A percentile compares a stretch with the other conserved stretches of the same genome.
Conservation (phyloP, 1,140 invertebrate genomes). For the Spodoptera frugiperda region DNA sequence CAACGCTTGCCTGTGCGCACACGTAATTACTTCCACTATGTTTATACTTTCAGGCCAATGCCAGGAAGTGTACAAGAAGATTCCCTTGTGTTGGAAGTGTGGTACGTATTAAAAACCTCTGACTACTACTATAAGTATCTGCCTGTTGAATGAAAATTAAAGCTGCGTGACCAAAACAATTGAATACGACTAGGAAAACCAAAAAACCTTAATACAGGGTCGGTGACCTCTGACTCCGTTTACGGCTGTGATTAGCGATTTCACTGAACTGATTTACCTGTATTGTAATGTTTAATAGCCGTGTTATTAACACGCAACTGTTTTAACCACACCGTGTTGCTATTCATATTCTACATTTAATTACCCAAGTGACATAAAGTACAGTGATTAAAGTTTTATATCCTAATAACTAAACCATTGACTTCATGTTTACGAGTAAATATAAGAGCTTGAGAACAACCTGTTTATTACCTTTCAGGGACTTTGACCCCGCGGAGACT, state of each 20-base stretch:
- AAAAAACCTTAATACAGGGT: slow-evolving; percentile 1
- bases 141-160: slow-evolving; percentile 35
- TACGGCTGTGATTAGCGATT: slow-evolving; percentile 14
- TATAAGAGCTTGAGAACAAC: neutral
- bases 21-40: slow-evolving; percentile 38
- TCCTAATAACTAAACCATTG: slow-evolving; percentile 21
- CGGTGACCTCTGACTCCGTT: slow-evolving; percentile 12
- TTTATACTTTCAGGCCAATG: slow-evolving; percentile 87
- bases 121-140: neutral
- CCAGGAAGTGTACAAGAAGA: slow-evolving; percentile 88
- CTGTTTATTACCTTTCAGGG: slow-evolving; percentile 86
- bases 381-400: slow-evolving; percentile 27
- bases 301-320: slow-evolving; percentile 18
- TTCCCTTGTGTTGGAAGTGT: slow-evolving; percentile 90
- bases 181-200: slow-evolving; percentile 12
- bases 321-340: neutral
- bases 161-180: slow-evolving; percentile 42
- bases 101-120: slow-evolving; percentile 82
- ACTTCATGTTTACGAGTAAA: slow-evolving; percentile 38
- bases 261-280: neutral
- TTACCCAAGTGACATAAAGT: slow-evolving; percentile 27
- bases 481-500: slow-evolving; percentile 96
- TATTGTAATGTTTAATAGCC: slow-evolving; percentile 9
- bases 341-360: slow-evolving; percentile 29
- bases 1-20: slow-evolving; percentile 7